Conservation (phyloP, 2,797 vertebrate species). For the Typhlichthys subterraneus region DNA sequence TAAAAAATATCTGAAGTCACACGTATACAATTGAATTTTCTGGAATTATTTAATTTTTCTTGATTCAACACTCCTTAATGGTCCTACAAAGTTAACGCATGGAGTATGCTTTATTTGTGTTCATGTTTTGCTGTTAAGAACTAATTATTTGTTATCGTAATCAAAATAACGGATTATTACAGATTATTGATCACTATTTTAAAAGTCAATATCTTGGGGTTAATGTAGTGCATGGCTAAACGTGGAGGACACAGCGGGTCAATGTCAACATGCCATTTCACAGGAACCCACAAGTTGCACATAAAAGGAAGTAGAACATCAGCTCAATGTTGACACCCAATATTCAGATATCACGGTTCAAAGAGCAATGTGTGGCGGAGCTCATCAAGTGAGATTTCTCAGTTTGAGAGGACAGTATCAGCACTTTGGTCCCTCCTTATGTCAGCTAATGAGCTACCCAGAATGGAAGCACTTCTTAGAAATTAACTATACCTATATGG, state of each 20-base stretch:
- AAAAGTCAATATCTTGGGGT: conserved; percentile 21
- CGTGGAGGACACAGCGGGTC: conserved; percentile 37
- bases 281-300: conserved; percentile 39
- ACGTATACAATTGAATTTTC: too few species aligned
- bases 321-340: background rate
- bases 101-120: background rate
- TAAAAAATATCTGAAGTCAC: background rate
- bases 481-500: conserved; percentile 5
- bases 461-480: conserved; percentile 18
- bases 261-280: conserved; percentile 35
- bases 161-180: background rate
- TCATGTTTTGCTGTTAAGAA: background rate
- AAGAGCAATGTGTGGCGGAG: background rate
- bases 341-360: background rate
- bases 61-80: too few species aligned
- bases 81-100: too few species aligned
- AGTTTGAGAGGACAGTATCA: too few species aligned
- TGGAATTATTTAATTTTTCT: too few species aligned
- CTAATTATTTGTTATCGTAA: background rate
- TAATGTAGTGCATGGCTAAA: background rate
- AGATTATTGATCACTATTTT: background rate
- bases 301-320: conserved; percentile 1
- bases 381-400: background rate
- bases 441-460: background rate
- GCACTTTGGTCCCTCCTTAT: background rate